Evolutionary conservation across 2,797 vertebrate species (phyloP), one percentile per base, ranked within the genome.

Genomic region (Gambusia yucatana): DNA sequence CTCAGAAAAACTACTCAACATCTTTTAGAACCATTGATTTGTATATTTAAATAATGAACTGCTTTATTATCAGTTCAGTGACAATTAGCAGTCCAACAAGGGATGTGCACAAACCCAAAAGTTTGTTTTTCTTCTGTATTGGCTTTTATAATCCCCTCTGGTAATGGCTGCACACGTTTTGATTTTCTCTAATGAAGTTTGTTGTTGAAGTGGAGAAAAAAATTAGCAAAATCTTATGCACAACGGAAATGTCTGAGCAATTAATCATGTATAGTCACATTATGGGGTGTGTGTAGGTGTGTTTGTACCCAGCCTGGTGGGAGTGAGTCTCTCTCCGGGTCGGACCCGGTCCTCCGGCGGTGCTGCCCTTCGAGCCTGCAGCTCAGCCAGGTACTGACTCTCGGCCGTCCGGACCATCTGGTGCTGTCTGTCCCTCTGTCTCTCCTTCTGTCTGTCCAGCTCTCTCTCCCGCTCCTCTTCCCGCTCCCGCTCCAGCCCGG

Each of bases 391-490:
- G 95, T 97, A 98, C 75, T 96, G 92, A 3, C 89, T 90, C 83
- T 94, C 93, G 2, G 80, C 92, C 17, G 85, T 91, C 86, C 93
- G 61, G 77, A 89, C 94, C 93, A 94, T 94, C 93, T 94, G 92
- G 92, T 94, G 93, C 87, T 94, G 92, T 90, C 91, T 91, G 94
- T 97, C 88, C 96, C 97, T 95, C 63, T 96, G 96, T 90, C 96
- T 95, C 89, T 97, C 97, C 93, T 97, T 97, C 93, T 97, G 97
- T 39, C 97, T 95, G 79, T 96, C 96, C 0, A 96, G 92, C 78
- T 97, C 96, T 52, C 96, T 94, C 83, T 98, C 92, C 14, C 87
- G 77, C 77, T 92, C 94, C 79, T 86, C 81, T 84, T 92, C 92
- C 25, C 89, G 46, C 75, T 92, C 93, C 11, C 88, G 81, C 69